Conservation (phyloP, 2,113 vertebrate species). For the Nycticryphes semicollaris region DNA sequence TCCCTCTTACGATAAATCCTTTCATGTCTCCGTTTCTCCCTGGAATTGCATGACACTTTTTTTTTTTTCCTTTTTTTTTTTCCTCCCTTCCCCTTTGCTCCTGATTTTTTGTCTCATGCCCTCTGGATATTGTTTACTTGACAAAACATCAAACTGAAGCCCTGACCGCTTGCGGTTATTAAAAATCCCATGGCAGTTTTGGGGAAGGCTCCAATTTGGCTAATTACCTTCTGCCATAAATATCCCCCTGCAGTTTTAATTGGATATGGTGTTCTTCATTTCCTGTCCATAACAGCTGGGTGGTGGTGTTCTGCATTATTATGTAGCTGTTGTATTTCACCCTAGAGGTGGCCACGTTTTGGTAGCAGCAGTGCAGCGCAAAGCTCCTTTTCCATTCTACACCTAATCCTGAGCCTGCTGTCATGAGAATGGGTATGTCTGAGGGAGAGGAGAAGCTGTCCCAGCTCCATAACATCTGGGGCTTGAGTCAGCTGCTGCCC, state of each 20-base stretch:
- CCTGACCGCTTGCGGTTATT: conserved; percentile 3
- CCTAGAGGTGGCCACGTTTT: not conserved
- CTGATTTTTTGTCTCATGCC: conserved; percentile 43
- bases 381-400: not conserved
- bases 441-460: not conserved
- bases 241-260: conserved; percentile 68
- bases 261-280: conserved; percentile 61
- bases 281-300: conserved; percentile 51
- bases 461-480: not conserved
- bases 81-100: conserved; percentile 17
- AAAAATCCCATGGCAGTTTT: conserved; percentile 57
- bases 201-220: conserved; percentile 61
- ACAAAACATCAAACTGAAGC: conserved; percentile 44
- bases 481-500: not conserved
- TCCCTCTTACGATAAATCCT: conserved; percentile 43
- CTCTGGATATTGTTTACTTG: conserved; percentile 57
- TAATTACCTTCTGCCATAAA: conserved; percentile 58
- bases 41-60: not conserved
- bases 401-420: not conserved
- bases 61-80: not conserved
- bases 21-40: conserved; percentile 55
- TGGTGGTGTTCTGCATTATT: not conserved
- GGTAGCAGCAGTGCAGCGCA: not conserved
- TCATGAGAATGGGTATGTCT: not conserved
- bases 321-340: not conserved